Evolutionary conservation across 1,140 invertebrate species (phyloP), one percentile per base, ranked within the genome.

Genomic region (Hirudo medicinalis): DNA sequence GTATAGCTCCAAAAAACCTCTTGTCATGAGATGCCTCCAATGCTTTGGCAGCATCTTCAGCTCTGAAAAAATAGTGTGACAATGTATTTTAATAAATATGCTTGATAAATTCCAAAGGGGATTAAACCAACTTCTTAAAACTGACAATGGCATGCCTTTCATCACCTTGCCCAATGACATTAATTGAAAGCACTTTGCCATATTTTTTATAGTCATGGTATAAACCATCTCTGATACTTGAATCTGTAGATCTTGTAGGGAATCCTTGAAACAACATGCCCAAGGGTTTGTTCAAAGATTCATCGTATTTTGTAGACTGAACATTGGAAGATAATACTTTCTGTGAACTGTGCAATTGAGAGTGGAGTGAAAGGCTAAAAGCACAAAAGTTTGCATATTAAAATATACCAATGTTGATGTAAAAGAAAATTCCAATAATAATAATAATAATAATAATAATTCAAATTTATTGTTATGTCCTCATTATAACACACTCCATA

Each of bases 161-260:
- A 22, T 87, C 86, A 72, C 88, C 90, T 76, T 89, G 86, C 0
- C 90, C 91, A 27, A 90, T 87, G 25, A 95, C 86, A 79, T 91
- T 93, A 36, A 97, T 93, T 86, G 90, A 92, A 75, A 91, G 91
- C 76, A 97, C 92, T 85, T 96, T 97, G 36, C 94, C 93, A 83
- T 97, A 91, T 78, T 97, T 97, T 84, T 97, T 96, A 85, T 96
- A 97, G 82, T 97, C 94, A 84, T 97, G 94, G 84, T 93, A 97
- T 73, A 97, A 86, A 73, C 93, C 93, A 84, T 97, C 94, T 84
- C 96, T 93, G 72, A 97, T 85, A 73, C 91, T 95, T 73, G 91
- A 93, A 83, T 82, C 81, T 17, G 60, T 72, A 27, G 71, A 72
- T 36, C 71, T 19, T 0, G 43, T 49, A 29, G 71, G 71, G 25